phyloP scores from a whole-genome alignment of 37 sponge, comb jelly and placozoan genomes.

The Ianthella basta region DNA sequence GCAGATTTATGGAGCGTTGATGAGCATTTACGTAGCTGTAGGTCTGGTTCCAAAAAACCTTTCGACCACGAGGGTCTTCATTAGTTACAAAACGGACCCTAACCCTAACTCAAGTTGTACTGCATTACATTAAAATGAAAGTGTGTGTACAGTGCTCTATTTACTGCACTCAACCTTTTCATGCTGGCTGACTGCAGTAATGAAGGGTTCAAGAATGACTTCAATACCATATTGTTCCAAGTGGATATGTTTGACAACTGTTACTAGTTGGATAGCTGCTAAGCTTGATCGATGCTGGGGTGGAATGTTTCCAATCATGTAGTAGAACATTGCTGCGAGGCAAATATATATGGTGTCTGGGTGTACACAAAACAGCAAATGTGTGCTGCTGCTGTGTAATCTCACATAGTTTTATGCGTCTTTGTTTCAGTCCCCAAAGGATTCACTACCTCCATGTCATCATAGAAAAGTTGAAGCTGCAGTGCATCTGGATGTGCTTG shows the following conservation, averaged over 20 bases:
- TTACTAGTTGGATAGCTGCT: constrained; percentile 34
- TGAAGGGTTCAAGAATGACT: constrained; percentile 41
- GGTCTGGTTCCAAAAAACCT: too few species aligned
- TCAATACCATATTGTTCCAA: constrained; percentile 46
- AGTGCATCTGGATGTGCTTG: constrained; percentile 18
- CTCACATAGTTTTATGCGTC: constrained; percentile 67
- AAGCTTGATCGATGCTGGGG: constrained; percentile 47
- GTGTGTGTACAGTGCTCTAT: too few species aligned
- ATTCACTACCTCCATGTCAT: constrained; percentile 66
- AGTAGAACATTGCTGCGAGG: constrained; percentile 46
- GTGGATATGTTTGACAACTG: constrained; percentile 22
- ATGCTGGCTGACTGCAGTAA: too few species aligned
- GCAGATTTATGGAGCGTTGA: too few species aligned
- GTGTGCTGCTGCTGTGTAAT: too few species aligned
- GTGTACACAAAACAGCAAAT: too few species aligned
- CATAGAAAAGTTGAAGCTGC: constrained; percentile 64
- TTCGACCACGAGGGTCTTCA: too few species aligned
- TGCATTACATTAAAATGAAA: too few species aligned
- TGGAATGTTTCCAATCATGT: constrained; percentile 44
- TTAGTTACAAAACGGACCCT: too few species aligned
- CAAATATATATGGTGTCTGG: not conserved
- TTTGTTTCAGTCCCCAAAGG: constrained; percentile 54
- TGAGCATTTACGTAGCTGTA: too few species aligned
- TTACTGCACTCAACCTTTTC: too few species aligned
- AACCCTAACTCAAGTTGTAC: too few species aligned